Conservation (phyloP, 2,888 invertebrate genomes). For the Meghimatium bilineatum region DNA sequence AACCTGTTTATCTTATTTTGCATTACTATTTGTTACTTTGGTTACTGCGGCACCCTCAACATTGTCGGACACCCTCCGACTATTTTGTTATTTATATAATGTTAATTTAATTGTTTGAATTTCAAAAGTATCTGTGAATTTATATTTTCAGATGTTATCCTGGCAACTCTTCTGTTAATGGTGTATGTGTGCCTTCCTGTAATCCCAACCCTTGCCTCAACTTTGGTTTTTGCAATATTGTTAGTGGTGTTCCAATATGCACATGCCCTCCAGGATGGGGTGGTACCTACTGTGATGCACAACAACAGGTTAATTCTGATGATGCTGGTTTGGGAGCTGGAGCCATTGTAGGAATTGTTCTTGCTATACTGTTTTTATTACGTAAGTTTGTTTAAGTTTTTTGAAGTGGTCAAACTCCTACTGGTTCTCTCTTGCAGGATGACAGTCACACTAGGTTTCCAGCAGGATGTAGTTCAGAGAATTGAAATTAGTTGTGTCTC, state of each 20-base stretch:
- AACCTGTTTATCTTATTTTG: too few relatives aligned
- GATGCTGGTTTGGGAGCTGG: constrained; percentile 89
- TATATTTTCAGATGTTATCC: constrained; percentile 2
- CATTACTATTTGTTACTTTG: too few relatives aligned
- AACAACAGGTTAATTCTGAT: constrained; percentile 54
- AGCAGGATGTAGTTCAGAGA: too few relatives aligned
- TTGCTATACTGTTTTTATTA: constrained; percentile 96
- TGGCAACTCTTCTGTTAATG: background rate
- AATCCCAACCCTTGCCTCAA: constrained; percentile 26
- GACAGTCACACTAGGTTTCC: too few relatives aligned
- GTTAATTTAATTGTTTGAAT: background rate
- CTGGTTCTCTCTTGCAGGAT: too few relatives aligned
- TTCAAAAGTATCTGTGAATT: background rate
- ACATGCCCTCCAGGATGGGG: constrained; percentile 96
- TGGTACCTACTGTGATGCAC: constrained; percentile 79
- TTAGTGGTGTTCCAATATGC: constrained; percentile 80
- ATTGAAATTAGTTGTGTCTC: too few relatives aligned
- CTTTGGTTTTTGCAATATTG: constrained; percentile 9
- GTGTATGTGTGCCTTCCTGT: constrained; percentile 16
- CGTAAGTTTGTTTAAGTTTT: constrained; percentile 88
- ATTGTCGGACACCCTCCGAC: too few relatives aligned
- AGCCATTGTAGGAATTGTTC: constrained; percentile 96
- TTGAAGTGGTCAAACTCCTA: too few relatives aligned
- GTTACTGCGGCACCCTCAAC: too few relatives aligned
- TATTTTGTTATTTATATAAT: too few relatives aligned